Evolutionary conservation across 37 sponge, comb jelly and placozoan genomes (phyloP), one percentile per base, ranked within the genome.

Genomic region (Chondrilla cf. caribensis): DNA sequence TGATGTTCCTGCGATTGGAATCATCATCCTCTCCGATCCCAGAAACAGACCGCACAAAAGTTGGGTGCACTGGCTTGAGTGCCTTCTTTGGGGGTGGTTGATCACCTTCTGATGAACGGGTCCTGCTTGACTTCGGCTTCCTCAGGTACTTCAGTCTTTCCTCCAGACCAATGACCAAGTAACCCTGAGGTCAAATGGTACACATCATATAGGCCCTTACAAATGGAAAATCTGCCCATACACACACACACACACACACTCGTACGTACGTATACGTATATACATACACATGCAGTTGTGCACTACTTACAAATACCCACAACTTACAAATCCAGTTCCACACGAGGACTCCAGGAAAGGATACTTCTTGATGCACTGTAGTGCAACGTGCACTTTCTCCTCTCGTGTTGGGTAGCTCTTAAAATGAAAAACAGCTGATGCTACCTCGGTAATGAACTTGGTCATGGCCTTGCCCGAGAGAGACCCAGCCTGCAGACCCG

Each of bases 351-450:
- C 36, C 19, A 84, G 65, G 29, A 84, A 84, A 4, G 78, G 43
- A 6, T 59, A 84, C 31, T 84, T 84, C 54, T 58, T 62, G 2
- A 84, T 38, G 3, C 58, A 60, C 58, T 84, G 79, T 36, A 38
- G 39, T 2, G 38, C 68, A 28, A 84, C 85, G 40, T 77, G 85
- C 2, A 58, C 65, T 2, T 77, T 60, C 39, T 84, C 79, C 36
- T 57, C 66, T 38, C 66, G 58, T 21, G 78, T 84, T 22, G 78
- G 83, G 19, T 77, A 77, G 40, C 78, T 77, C 67, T 84, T 84
- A 37, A 26, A 77, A 8, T 38, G 3, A 60, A 60, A 84, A 3
- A 84, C 60, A 19, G 43, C 32, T 0, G 60, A 38, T 17, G 78
- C 78, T 4, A 84, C 33, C 7, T 24, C 28, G 2, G 79, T 28